A percentile compares a stretch with the other conserved stretches of the same genome.
phyloP scores from a whole-genome alignment of 1,140 invertebrate genomes.

The Triops cancriformis region DNA sequence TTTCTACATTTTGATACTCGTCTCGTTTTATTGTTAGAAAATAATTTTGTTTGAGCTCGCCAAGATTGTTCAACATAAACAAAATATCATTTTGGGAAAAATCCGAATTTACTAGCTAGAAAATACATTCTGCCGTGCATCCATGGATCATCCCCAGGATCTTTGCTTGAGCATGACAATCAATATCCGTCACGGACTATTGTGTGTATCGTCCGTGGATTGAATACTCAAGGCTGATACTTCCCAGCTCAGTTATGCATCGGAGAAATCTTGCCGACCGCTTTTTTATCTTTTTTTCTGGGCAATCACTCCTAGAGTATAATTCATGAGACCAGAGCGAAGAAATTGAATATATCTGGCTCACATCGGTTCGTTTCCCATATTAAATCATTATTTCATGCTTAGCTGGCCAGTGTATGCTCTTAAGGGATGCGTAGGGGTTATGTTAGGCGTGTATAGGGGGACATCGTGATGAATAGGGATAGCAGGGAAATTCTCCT shows the following conservation, averaged over 20 bases:
- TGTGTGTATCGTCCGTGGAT: background rate
- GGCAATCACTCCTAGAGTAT: background rate
- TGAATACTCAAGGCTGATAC: background rate
- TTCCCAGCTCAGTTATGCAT: background rate
- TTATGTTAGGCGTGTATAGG: too few relatives aligned
- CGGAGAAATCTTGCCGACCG: background rate
- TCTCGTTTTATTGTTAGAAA: too few relatives aligned
- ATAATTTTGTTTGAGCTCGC: too few relatives aligned
- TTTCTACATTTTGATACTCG: too few relatives aligned
- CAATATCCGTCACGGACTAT: conserved; percentile 8
- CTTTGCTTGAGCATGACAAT: background rate
- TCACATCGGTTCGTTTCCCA: background rate
- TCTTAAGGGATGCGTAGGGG: too few relatives aligned
- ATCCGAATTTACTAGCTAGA: background rate
- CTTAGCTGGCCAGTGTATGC: too few relatives aligned
- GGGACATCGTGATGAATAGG: too few relatives aligned
- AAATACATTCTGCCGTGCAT: background rate
- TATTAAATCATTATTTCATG: background rate
- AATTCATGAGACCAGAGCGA: background rate
- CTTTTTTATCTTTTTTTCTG: background rate
- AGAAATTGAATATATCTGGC: background rate
- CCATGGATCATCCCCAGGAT: background rate
- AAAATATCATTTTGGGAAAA: background rate
- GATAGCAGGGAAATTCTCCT: too few relatives aligned
- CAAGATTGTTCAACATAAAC: background rate